A percentile compares a stretch with the other conserved stretches of the same genome.
phyloP scores from a whole-genome alignment of 2,888 invertebrate species.

The Gisinianus flammeolus region DNA sequence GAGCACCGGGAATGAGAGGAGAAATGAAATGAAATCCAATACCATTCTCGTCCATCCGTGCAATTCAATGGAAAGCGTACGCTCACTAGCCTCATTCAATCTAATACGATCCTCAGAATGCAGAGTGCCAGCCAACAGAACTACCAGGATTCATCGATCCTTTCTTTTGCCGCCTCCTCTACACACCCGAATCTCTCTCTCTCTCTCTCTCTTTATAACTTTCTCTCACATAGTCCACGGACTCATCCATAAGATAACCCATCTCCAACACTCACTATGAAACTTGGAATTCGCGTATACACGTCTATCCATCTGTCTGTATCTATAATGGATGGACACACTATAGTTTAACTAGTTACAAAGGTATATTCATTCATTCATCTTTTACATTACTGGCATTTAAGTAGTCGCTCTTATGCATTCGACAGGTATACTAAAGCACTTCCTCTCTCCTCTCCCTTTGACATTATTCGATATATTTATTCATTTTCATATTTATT shows the following conservation, averaged over 20 bases:
- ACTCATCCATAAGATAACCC: not conserved
- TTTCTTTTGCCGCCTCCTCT: conserved; percentile 10
- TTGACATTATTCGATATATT: no score
- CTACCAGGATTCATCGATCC: conserved; percentile 17
- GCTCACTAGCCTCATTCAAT: not conserved
- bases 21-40: not conserved
- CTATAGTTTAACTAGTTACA: no score
- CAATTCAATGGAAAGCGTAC: not conserved
- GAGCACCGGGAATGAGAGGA: not conserved
- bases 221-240: not conserved
- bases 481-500: no score
- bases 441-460: no score
- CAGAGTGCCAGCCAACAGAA: not conserved
- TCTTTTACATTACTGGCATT: not conserved
- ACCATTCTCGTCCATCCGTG: not conserved
- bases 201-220: not conserved
- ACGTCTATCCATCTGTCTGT: no score
- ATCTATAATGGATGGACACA: no score
- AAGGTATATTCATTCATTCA: not conserved
- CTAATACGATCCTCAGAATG: not conserved
- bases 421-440: no score
- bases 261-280: no score
- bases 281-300: no score
- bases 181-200: not conserved
- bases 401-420: not conserved